A percentile compares a stretch with the other conserved stretches of the same genome.
Conservation (phyloP, 2,797 vertebrate genomes). For the Cottoperca gobio region DNA sequence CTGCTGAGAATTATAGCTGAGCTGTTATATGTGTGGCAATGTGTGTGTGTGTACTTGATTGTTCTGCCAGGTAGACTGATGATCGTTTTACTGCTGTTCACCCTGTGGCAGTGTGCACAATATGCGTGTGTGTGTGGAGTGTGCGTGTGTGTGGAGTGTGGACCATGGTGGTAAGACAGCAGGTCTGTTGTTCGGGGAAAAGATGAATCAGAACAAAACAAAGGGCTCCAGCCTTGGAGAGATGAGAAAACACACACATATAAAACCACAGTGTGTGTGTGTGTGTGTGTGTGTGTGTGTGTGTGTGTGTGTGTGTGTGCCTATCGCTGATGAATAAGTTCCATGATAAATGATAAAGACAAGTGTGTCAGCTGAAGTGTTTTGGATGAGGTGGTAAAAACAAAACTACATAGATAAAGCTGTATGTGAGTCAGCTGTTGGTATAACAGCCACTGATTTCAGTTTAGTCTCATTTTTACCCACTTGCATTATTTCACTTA, state of each 20-base stretch:
- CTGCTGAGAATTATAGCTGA: conserved; percentile 1
- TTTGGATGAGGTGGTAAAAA: conserved; percentile 1
- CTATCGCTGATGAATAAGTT: not conserved
- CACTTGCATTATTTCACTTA: not conserved
- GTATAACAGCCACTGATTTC: not conserved
- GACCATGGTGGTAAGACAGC: conserved; percentile 14
- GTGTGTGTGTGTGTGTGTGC: not conserved
- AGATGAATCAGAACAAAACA: conserved; percentile 32
- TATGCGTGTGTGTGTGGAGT: not conserved
- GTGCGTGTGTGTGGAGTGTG: not conserved
- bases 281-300: not conserved
- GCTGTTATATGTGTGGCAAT: conserved; percentile 1
- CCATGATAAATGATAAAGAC: conserved; percentile 3
- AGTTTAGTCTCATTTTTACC: not conserved
- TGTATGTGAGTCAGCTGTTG: not conserved
- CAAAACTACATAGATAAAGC: not conserved
- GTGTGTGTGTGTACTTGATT: conserved; percentile 6
- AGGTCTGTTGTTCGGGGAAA: conserved; percentile 32
- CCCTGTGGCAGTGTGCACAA: not conserved
- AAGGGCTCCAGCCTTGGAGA: conserved; percentile 9
- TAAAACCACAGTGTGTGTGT: not conserved
- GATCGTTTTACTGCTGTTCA: conserved; percentile 29
- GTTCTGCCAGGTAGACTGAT: conserved; percentile 28
- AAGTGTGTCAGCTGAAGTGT: not conserved
- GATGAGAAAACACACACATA: conserved; percentile 19